phyloP scores from a whole-genome alignment of 2,888 invertebrate genomes.

The Galerucella nymphaeae region DNA sequence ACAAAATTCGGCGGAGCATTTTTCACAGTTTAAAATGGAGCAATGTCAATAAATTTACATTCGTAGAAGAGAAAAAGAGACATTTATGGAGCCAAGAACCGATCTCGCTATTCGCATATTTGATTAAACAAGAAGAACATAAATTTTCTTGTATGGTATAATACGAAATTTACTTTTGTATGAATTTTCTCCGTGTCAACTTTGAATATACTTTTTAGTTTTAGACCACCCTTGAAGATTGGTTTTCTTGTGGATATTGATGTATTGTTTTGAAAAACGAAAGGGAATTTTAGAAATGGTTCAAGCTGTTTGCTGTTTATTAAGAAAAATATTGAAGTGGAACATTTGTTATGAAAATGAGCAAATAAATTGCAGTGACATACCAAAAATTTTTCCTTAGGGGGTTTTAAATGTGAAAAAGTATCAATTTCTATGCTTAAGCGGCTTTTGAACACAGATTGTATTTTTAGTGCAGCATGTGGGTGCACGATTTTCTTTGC shows the following conservation, averaged over 20 bases:
- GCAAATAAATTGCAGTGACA: too few species aligned
- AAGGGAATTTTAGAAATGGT: too few species aligned
- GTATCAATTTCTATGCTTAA: too few species aligned
- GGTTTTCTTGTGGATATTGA: neutral
- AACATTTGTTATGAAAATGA: too few species aligned
- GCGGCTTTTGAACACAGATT: too few species aligned
- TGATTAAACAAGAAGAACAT: slow-evolving; percentile 37
- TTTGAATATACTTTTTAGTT: slow-evolving; percentile 18
- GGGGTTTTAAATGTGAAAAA: too few species aligned
- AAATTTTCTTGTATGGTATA: slow-evolving; percentile 31
- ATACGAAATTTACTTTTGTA: slow-evolving; percentile 30
- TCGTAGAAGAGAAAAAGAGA: slow-evolving; percentile 30
- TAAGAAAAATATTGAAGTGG: too few species aligned
- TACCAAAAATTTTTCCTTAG: too few species aligned
- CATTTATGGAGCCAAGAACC: slow-evolving; percentile 35
- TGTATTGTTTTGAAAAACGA: too few species aligned
- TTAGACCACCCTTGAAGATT: slow-evolving; percentile 10
- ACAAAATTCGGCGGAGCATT: slow-evolving; percentile 29
- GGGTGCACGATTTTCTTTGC: too few species aligned
- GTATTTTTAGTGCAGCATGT: too few species aligned
- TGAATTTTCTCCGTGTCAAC: slow-evolving; percentile 18
- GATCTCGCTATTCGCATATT: slow-evolving; percentile 34
- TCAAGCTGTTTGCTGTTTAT: too few species aligned
- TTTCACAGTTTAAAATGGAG: slow-evolving; percentile 34
- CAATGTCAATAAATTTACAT: slow-evolving; percentile 38